Conservation (phyloP, 2,888 invertebrate species). For the Ctenicera cuprea region DNA sequence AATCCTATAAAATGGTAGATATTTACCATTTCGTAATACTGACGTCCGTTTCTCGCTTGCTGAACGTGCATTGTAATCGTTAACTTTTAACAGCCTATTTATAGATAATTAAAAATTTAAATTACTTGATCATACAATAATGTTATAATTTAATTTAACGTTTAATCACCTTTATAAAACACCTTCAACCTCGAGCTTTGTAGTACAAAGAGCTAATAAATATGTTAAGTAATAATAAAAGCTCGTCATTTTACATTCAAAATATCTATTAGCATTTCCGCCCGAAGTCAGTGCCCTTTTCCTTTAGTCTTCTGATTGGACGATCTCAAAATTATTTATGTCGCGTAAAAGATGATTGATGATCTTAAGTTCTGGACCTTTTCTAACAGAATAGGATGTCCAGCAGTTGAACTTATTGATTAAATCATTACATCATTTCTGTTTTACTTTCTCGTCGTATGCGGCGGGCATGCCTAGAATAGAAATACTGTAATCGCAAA, state of each 20-base stretch:
- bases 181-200: conserved; percentile 37
- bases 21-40: neutral
- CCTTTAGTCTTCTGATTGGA: neutral
- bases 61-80: conserved; percentile 7
- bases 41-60: neutral
- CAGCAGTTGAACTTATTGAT: conserved; percentile 10
- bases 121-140: conserved; percentile 31
- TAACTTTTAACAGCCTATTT: conserved; percentile 24
- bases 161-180: conserved; percentile 29
- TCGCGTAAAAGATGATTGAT: conserved; percentile 17
- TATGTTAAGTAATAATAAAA: conserved; percentile 23
- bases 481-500: too few species aligned
- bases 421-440: conserved; percentile 12
- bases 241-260: neutral
- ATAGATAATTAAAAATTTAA: conserved; percentile 9
- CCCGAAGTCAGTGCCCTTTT: neutral
- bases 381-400: conserved; percentile 15
- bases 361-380: conserved; percentile 4
- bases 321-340: conserved; percentile 16
- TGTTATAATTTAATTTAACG: conserved; percentile 32
- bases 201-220: conserved; percentile 42
- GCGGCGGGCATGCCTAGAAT: too few species aligned
- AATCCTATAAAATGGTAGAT: neutral
- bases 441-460: neutral
- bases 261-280: neutral